phyloP scores from a whole-genome alignment of 2,888 invertebrate genomes.

The Sipha maydis region DNA sequence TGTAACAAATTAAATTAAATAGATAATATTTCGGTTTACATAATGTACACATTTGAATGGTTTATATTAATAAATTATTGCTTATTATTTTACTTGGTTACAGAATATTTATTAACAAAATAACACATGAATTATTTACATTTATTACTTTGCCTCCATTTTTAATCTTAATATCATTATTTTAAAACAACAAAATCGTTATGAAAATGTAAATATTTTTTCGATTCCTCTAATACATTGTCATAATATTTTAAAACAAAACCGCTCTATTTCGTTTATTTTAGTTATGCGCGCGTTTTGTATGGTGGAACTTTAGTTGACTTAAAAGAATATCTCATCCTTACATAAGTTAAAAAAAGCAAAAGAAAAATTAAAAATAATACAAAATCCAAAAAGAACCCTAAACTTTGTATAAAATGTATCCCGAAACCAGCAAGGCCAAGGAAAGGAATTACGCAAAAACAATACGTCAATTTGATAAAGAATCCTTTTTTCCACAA shows the following conservation, averaged over 20 bases:
- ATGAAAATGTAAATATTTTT: not conserved
- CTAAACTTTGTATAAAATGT: constrained; percentile 45
- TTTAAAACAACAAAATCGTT: not conserved
- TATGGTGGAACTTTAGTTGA: constrained; percentile 10
- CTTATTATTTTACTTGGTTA: no score
- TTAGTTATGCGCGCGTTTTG: not conserved
- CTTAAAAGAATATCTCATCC: constrained; percentile 25
- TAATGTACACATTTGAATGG: no score
- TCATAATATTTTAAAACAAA: constrained; percentile 41
- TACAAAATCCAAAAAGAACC: constrained; percentile 47
- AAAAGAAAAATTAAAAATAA: constrained; percentile 52
- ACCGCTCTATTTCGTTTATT: not conserved
- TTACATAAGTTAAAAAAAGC: constrained; percentile 49
- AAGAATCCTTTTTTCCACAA: constrained; percentile 56
- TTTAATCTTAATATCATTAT: not conserved
- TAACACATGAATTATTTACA: no score
- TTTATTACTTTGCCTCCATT: no score
- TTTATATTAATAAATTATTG: no score
- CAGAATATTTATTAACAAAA: no score
- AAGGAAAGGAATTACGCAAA: constrained; percentile 53
- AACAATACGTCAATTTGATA: constrained; percentile 59
- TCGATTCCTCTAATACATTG: not conserved
- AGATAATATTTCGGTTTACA: no score
- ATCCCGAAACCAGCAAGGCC: constrained; percentile 29
- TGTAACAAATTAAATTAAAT: no score